Percentiles rank a stretch among this genome's conserved stretches.
Conservation (phyloP, 2,888 invertebrate species). For the Philereme transversata region DNA sequence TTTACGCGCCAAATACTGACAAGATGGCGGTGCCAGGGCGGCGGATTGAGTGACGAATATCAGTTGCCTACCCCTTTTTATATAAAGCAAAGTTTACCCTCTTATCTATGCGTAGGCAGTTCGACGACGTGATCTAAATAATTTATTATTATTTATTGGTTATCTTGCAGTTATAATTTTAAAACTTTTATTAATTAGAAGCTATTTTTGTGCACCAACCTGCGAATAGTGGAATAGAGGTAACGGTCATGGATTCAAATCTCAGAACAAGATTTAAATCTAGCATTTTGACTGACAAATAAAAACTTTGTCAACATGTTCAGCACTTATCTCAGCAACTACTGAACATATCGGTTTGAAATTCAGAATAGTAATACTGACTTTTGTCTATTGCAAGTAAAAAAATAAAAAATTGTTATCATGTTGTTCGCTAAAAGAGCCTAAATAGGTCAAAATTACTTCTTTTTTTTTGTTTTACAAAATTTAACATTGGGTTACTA, state of each 20-base stretch:
- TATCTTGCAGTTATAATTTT: background rate
- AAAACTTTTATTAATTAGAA: background rate
- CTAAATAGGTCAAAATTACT: too few relatives aligned
- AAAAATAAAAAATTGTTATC: too few relatives aligned
- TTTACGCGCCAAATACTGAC: slow-evolving; percentile 28
- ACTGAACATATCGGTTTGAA: too few relatives aligned
- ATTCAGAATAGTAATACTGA: too few relatives aligned
- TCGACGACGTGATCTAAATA: slow-evolving; percentile 29
- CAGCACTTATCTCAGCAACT: too few relatives aligned
- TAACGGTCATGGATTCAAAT: background rate
- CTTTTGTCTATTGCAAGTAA: too few relatives aligned
- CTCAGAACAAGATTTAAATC: too few relatives aligned
- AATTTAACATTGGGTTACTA: too few relatives aligned
- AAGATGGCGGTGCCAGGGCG: slow-evolving; percentile 51
- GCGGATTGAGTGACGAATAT: slow-evolving; percentile 48
- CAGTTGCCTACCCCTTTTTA: slow-evolving; percentile 54
- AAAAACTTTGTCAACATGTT: too few relatives aligned
- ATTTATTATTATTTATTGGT: slow-evolving; percentile 18
- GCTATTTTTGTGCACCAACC: background rate
- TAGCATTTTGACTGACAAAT: too few relatives aligned
- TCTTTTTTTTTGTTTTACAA: too few relatives aligned
- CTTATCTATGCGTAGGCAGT: slow-evolving; percentile 47
- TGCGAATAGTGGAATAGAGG: background rate
- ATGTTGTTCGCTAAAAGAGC: too few relatives aligned
- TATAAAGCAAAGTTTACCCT: slow-evolving; percentile 59